Conservation (phyloP, 2,113 vertebrate genomes). For the Cololabis saira region DNA sequence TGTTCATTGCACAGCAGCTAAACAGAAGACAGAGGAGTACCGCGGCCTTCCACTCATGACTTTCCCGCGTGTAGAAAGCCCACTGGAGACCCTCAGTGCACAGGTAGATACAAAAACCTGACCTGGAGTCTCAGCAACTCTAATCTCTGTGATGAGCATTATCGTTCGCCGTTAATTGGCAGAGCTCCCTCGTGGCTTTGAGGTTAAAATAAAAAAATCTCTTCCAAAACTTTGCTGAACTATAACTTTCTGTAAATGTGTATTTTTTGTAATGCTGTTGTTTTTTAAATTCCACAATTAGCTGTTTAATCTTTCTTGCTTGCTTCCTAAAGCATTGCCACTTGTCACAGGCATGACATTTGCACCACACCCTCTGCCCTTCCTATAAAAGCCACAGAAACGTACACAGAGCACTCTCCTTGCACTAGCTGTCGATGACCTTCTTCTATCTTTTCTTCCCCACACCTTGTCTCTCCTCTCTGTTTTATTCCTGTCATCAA, state of each 20-base stretch:
- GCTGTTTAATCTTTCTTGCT: constrained; percentile 5
- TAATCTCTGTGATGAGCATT: constrained; percentile 42
- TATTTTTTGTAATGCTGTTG: constrained; percentile 13
- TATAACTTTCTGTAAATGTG: constrained; percentile 6
- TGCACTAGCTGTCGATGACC: constrained; percentile 34
- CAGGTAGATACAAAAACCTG: constrained; percentile 85
- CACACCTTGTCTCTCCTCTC: constrained; percentile 23
- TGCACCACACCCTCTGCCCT: constrained; percentile 31
- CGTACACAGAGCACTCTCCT: constrained; percentile 38
- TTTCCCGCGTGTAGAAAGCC: constrained; percentile 96
- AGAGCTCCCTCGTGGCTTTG: constrained; percentile 14
- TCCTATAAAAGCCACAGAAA: constrained; percentile 9
- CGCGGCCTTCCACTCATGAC: constrained; percentile 94
- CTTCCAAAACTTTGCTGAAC: constrained; percentile 4
- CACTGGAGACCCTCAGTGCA: constrained; percentile 96
- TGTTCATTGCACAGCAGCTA: constrained; percentile 83
- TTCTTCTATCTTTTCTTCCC: constrained; percentile 45
- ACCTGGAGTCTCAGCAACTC: constrained; percentile 16
- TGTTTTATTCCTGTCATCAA: constrained; percentile 21
- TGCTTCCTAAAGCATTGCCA: constrained; percentile 45
- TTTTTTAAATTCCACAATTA: constrained; percentile 6
- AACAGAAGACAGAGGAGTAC: constrained; percentile 93
- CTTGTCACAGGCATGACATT: constrained; percentile 42
- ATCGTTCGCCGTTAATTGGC: constrained; percentile 38
- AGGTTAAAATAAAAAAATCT: constrained; percentile 14